Evolutionary conservation across 2,797 vertebrate genomes (phyloP), one percentile per base, ranked within the genome.

Genomic region (Labeo calbasu): DNA sequence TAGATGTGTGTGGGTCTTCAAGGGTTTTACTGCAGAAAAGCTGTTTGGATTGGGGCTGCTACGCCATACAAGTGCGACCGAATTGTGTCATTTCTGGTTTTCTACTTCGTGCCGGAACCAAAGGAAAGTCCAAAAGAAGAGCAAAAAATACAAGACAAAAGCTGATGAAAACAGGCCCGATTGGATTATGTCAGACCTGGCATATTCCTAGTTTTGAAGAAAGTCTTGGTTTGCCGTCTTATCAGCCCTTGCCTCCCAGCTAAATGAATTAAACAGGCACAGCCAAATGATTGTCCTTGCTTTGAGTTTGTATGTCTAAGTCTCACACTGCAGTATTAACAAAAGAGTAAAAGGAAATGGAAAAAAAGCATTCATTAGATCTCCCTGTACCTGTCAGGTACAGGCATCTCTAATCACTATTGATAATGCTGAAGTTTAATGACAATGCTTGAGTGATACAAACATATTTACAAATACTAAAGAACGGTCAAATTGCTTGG

Each of bases 1-100:
- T 95, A 94, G 94, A 95, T 95, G 94, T 95, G 95, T 96, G 95
- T 95, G 95, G 94, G 94, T 95, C 94, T 94, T 95, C 93, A 95
- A 95, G 94, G 94, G 94, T 95, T 95, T 95, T 92, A 92, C 87
- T 87, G 88, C 90, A 94, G 93, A 94, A 95, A 95, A 95, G 94
- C 94, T 90, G 90, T 93, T 95, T 95, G 94, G 94, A 95, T 94
- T 89, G 89, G 88, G 93, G 92, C 94, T 92, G 88, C 90, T 87
- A 89, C 81, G 85, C 94, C 91, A 95, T 94, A 95, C 94, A 94
- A 94, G 94, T 94, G 92, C 92, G 92, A 95, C 94, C 91, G 93
- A 95, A 95, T 95, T 95, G 93, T 95, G 95, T 96, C 94, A 95
- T 95, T 95, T 95, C 91, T 92, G 94, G 94, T 95, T 95, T 95